Conservation (phyloP, 2,113 vertebrate species). For the Crotalus viridis region DNA sequence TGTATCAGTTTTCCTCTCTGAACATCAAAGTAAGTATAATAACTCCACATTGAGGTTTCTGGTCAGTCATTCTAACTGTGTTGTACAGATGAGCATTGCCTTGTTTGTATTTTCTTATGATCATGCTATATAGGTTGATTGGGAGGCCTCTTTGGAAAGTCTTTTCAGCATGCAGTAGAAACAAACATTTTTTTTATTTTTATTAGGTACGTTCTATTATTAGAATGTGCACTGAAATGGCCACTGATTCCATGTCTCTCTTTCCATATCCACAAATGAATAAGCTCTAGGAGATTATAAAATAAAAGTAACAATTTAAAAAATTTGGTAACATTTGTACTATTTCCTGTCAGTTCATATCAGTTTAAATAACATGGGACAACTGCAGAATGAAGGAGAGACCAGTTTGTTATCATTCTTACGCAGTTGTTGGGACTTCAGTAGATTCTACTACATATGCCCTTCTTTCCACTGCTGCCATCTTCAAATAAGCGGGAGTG, state of each 20-base stretch:
- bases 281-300: background rate
- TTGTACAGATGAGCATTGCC: background rate
- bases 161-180: background rate
- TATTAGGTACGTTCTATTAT: too few relatives aligned
- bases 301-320: background rate
- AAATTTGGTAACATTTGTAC: background rate
- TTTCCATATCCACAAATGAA: background rate
- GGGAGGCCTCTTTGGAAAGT: background rate
- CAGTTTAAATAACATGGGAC: background rate
- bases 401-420: background rate
- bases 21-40: background rate
- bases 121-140: background rate
- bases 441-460: background rate
- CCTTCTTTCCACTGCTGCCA: background rate
- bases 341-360: background rate
- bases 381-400: background rate
- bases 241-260: background rate
- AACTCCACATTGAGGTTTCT: background rate
- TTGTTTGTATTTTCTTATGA: background rate
- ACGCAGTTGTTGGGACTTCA: background rate
- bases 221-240: background rate
- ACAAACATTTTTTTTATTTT: background rate
- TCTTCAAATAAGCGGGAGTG: background rate
- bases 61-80: background rate
- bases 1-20: background rate